A percentile compares a stretch with the other conserved stretches of the same genome.
Conservation (phyloP, 1,140 invertebrate genomes). For the Pseudomyrmex pallidus region DNA sequence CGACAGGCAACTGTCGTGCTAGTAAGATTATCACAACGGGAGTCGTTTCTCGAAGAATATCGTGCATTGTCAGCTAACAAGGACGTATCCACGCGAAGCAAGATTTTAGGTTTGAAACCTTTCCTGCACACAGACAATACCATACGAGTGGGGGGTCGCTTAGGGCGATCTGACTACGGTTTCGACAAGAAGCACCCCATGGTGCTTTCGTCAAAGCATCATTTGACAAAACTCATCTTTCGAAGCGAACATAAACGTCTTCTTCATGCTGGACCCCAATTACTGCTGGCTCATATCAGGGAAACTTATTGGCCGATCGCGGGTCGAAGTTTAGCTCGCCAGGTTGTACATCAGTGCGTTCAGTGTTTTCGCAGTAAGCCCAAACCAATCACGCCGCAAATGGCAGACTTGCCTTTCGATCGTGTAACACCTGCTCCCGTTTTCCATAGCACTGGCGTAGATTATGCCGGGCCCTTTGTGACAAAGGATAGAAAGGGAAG, state of each 20-base stretch:
- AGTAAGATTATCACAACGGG: not conserved
- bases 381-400: slow-evolving; percentile 56
- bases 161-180: not conserved
- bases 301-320: not conserved
- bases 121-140: not conserved
- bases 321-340: not conserved
- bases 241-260: not conserved
- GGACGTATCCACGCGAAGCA: not conserved
- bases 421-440: slow-evolving; percentile 68
- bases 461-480: slow-evolving; percentile 78
- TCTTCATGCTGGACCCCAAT: not conserved
- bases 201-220: not conserved
- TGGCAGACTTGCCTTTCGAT: slow-evolving; percentile 77
- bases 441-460: slow-evolving; percentile 79
- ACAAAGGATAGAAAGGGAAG: not conserved
- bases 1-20: not conserved
- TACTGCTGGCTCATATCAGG: not conserved
- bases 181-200: not conserved
- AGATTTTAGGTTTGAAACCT: not conserved
- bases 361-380: not conserved
- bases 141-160: not conserved
- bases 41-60: not conserved
- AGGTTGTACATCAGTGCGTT: not conserved
- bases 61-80: not conserved
- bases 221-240: not conserved